Percentiles rank a stretch among this genome's conserved stretches.
Conservation (phyloP, 1,140 invertebrate species). For the Plectrocnemia conspersa region DNA sequence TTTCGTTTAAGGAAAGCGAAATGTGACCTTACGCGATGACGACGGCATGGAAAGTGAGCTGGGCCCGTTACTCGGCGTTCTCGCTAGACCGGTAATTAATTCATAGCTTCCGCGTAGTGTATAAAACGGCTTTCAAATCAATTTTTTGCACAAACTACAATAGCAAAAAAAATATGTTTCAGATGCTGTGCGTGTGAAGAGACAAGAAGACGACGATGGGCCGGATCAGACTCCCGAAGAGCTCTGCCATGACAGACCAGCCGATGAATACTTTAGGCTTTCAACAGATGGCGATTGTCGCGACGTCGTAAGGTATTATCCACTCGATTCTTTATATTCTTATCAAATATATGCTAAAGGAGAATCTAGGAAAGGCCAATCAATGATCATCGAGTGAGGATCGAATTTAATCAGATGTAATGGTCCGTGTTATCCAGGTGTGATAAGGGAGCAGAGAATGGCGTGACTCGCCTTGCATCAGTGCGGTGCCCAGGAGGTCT, state of each 20-base stretch:
- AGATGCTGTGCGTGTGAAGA: constrained; percentile 47
- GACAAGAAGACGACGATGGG: constrained; percentile 65
- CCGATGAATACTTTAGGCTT: constrained; percentile 85
- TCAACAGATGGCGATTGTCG: constrained; percentile 81
- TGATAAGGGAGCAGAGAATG: constrained; percentile 81
- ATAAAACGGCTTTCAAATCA: background rate
- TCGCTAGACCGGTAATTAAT: constrained; percentile 10
- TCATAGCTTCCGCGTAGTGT: constrained; percentile 3
- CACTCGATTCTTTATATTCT: background rate
- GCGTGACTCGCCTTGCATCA: constrained; percentile 76
- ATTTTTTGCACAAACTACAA: background rate
- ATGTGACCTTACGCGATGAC: constrained; percentile 32
- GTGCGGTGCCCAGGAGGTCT: constrained; percentile 85
- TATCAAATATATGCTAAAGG: background rate
- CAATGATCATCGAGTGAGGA: background rate
- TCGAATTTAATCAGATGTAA: background rate
- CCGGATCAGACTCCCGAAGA: constrained; percentile 72
- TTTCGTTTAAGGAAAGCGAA: constrained; percentile 33
- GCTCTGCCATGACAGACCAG: constrained; percentile 77
- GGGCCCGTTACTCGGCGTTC: constrained; percentile 18
- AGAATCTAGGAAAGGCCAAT: background rate
- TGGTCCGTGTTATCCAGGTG: constrained; percentile 62
- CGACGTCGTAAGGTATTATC: constrained; percentile 80
- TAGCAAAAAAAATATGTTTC: constrained; percentile 37
- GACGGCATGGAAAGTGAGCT: constrained; percentile 28